These are phyloP conservation scores for Kryptolebias ocellatus DNA, from an alignment of 2,797 vertebrate genomes.

Conservation along the genomic window DNA sequence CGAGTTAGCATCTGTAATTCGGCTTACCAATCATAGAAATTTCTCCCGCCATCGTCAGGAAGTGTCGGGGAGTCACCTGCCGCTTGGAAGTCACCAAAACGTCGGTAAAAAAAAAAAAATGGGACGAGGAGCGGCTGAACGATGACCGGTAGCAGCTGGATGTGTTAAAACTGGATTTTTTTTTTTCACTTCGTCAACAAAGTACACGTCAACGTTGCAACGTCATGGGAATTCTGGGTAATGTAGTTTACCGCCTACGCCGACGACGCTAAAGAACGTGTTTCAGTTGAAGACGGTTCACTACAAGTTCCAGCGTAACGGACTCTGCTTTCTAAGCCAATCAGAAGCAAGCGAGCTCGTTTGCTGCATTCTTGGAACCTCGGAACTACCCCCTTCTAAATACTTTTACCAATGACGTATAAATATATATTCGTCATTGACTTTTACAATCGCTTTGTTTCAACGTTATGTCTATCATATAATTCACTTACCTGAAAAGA, in stretches of 20 bases:
- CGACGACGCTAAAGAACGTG: fast-evolving
- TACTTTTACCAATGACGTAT: no score
- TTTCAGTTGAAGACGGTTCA: background rate
- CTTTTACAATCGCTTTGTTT: no score
- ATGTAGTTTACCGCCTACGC: constrained; percentile 56
- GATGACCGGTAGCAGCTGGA: background rate
- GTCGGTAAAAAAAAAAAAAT: background rate
- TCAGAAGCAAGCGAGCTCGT: background rate
- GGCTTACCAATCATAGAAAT: constrained; percentile 83
- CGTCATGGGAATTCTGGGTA: constrained; percentile 54
- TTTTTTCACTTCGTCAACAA: constrained; percentile 27
- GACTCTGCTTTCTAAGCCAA: constrained; percentile 21
- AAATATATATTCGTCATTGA: no score
- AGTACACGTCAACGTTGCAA: constrained; percentile 76
- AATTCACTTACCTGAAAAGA: no score
- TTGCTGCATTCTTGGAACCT: background rate
- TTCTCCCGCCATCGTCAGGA: constrained; percentile 78
- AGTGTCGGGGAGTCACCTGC: background rate
- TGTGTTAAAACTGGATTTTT: constrained; percentile 16
- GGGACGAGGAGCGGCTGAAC: background rate
- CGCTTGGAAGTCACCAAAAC: constrained; percentile 4
- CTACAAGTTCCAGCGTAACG: constrained; percentile 64
- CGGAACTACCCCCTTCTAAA: background rate
- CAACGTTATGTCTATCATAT: no score
- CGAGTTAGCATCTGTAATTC: constrained; percentile 10